phyloP scores from a whole-genome alignment of 2,113 vertebrate species.

The Caracal caracal region DNA sequence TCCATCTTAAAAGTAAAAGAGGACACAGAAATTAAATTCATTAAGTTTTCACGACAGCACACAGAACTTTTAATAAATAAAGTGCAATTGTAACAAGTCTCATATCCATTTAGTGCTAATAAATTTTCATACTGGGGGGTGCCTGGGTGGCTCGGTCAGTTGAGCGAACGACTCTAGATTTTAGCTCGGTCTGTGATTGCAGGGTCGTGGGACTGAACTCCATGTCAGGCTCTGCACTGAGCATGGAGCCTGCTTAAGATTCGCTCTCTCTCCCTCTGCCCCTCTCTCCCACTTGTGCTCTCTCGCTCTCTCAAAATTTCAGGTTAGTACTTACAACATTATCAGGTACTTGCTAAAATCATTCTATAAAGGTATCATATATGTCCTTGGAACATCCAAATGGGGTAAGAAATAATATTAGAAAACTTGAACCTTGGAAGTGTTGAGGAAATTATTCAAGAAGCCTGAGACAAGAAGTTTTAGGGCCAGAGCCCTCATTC shows the following conservation, averaged over 20 bases:
- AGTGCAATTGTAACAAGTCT: neutral
- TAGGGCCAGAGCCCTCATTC: neutral
- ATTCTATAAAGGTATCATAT: neutral
- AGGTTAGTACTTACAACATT: neutral
- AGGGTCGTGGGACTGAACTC: too few species aligned
- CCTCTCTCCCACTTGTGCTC: too few species aligned
- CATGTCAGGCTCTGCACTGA: too few species aligned
- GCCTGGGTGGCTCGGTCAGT: too few species aligned
- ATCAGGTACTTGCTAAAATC: neutral
- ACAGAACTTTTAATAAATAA: slow-evolving; percentile 13
- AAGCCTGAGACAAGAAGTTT: neutral
- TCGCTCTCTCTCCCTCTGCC: too few species aligned
- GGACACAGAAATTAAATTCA: neutral
- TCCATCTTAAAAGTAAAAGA: neutral
- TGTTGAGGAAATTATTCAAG: neutral
- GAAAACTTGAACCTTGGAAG: neutral
- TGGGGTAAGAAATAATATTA: neutral
- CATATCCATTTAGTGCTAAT: neutral
- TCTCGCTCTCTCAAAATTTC: neutral
- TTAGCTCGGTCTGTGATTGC: too few species aligned
- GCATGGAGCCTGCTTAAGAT: too few species aligned
- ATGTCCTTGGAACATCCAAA: neutral
- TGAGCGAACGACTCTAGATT: too few species aligned
- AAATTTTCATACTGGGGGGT: neutral
- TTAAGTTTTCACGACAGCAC: neutral